Evolutionary conservation across 2,888 invertebrate species (phyloP).

Genomic region (Philopedon plagiatum): DNA sequence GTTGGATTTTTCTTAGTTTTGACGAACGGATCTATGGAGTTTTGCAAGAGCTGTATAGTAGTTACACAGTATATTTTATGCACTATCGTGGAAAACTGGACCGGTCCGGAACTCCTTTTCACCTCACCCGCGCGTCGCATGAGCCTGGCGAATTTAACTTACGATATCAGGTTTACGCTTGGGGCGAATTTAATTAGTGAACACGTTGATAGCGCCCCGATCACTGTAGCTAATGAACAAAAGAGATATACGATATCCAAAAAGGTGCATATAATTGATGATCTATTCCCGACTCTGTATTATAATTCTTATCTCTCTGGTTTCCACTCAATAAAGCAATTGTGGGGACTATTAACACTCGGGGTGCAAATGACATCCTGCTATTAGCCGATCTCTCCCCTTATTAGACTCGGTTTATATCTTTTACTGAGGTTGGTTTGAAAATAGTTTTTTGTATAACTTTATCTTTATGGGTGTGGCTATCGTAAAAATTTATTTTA

Average conservation of each 20-base stretch:
- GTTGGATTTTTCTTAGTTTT: no score
- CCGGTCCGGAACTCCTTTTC: no score
- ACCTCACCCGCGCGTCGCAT: no score
- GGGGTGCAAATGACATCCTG: constrained; percentile 60
- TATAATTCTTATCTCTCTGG: constrained; percentile 65
- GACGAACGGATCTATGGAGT: no score
- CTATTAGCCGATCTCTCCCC: constrained; percentile 45
- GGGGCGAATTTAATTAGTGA: constrained; percentile 55
- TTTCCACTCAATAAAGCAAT: constrained; percentile 69
- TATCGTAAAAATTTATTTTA: neutral
- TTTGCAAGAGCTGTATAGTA: no score
- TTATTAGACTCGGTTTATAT: neutral
- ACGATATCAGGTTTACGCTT: constrained; percentile 48
- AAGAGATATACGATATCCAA: constrained; percentile 57
- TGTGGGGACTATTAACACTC: constrained; percentile 62
- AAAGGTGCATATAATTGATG: constrained; percentile 59
- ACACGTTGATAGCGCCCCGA: constrained; percentile 47
- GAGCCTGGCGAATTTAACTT: neutral
- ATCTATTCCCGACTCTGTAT: constrained; percentile 53
- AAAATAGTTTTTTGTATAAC: neutral
- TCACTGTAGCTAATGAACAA: constrained; percentile 55
- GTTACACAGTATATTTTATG: no score
- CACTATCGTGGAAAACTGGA: no score
- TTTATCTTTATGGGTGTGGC: neutral
- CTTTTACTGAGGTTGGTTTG: neutral